Base-by-base conservation (phyloP, 2,888 invertebrate genomes). In the Lepidonotus clava region DNA sequence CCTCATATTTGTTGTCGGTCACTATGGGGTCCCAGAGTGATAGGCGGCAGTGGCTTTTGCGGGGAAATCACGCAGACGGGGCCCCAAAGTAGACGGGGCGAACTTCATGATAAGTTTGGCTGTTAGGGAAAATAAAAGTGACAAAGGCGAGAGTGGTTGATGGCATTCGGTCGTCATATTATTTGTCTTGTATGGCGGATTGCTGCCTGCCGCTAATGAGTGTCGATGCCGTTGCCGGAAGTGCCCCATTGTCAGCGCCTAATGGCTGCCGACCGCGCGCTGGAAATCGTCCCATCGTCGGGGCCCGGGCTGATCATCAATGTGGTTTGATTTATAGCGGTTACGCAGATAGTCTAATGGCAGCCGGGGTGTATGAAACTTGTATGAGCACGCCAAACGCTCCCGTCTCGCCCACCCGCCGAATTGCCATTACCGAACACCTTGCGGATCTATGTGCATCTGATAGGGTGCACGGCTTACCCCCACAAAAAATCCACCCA, bases 51-150 rank as follows among this genome's bases (percentile, higher is more conserved):
- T n/a, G n/a, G n/a, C n/a, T n/a, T n/a, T n/a, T n/a, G n/a, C n/a
- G n/a, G n/a, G n/a, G n/a, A n/a, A n/a, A n/a, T n/a, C n/a, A n/a
- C n/a, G n/a, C n/a, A n/a, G n/a, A n/a, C n/a, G n/a, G n/a, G n/a
- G n/a, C n/a, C n/a, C n/a, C n/a, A n/a, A n/a, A n/a, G n/a, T n/a
- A 4, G 76, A 4, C 1, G 18, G 38, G 36, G 38, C n/a, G 1
- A 34, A 34, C 38, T 76, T 76, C 24, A 28, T 76, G 76, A 38
- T 76, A 76, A 76, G 76, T 38, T 76, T 76, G 76, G 76, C 38
- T 76, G 76, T 76, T 76, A 76, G 76, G 36, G 76, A 34, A 76
- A 61, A 76, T 76, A 76, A 76, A 76, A 76, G 38, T 76, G 76
- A 76, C 76, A 76, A 76, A 76, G 40, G 76, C 38, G 76, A 2